Percentiles rank a stretch among this genome's conserved stretches.
These are phyloP conservation scores for Vidua chalybeata DNA, from an alignment of 2,113 vertebrate species.

Conservation along the genomic window DNA sequence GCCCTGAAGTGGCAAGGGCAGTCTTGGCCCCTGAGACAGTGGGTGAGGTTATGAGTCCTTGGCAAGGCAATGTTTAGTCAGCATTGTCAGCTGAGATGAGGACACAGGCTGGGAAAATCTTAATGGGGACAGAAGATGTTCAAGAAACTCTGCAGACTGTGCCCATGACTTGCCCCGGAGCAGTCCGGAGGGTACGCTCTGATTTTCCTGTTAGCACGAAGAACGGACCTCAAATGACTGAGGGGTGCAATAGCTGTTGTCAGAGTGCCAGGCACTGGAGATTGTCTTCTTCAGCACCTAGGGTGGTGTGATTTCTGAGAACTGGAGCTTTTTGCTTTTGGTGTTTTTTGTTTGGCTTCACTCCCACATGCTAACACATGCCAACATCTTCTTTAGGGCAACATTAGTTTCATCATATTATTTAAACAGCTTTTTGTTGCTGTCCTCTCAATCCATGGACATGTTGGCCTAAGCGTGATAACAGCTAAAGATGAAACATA, in stretches of 20 bases:
- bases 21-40: background rate
- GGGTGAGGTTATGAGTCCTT: background rate
- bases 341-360: background rate
- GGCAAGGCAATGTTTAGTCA: background rate
- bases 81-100: background rate
- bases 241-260: accelerated
- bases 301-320: background rate
- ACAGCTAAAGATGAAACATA: background rate
- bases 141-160: background rate
- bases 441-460: background rate
- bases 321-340: background rate
- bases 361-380: background rate
- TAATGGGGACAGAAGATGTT: background rate
- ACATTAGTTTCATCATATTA: background rate
- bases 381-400: background rate
- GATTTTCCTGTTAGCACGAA: background rate
- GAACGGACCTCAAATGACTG: accelerated
- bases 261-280: background rate
- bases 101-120: background rate
- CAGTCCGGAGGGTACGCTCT: accelerated
- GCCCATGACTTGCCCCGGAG: accelerated
- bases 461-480: background rate
- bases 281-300: background rate
- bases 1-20: background rate
- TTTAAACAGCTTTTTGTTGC: background rate